Evolutionary conservation across 1,140 invertebrate genomes (phyloP), one percentile per base, ranked within the genome.

Genomic region (Zelostemma sp.): DNA sequence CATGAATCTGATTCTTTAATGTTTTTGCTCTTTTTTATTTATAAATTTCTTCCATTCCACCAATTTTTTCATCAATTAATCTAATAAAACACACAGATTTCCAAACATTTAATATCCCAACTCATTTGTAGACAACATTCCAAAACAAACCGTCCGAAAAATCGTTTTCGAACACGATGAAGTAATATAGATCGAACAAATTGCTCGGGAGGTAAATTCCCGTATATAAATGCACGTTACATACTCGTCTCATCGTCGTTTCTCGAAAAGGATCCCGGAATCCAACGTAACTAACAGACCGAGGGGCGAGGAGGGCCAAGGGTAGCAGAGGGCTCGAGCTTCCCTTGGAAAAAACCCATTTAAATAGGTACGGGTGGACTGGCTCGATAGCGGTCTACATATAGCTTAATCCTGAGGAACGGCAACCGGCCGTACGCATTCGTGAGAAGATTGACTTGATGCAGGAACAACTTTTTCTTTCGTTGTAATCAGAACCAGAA

Each of bases 271-370:
- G 77, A 73, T 83, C 72, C 48, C 63, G 75, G 71, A 80, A 82
- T 80, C 79, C 73, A 67, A 38, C 73, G 77, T 82, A 81, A 82
- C 80, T 80, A 81, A 79, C 68, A 72, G 43, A 12, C 6, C 56
- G 65, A 58, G 69, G 70, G 62, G 71, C 67, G 33, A 54, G 49
- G 53, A 19, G 15, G 54, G 59, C 49, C 46, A 49, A 51, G 62
- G 63, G 53, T 70, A 50, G 62, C 41, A 60, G 63, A 68, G 58
- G 78, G 73, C 77, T 72, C 63, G 47, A 67, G 69, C 58, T 82
- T 75, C 80, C 79, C 78, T 81, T 78, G 75, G 77, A 82, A 82
- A 81, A 82, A 83, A 83, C 80, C 80, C 76, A 82, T 84, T 83
- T 84, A 83, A 83, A 83, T 83, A 82, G 80, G 76, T 79, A 82